Base-by-base conservation (phyloP, 2,113 vertebrate genomes). In the Alces alces region DNA sequence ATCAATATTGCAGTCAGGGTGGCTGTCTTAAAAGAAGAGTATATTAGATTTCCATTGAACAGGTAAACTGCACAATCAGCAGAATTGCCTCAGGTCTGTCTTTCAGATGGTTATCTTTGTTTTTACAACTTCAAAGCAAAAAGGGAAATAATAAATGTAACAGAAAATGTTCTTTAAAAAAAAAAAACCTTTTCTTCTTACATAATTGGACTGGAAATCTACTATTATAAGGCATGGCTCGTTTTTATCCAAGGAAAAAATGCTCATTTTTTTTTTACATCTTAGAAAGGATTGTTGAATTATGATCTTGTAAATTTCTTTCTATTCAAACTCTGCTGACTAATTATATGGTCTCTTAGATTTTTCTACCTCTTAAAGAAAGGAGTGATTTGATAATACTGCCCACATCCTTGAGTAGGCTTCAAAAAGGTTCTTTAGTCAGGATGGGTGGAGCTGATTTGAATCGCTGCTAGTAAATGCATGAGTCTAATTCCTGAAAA, bases 21-120 rank as follows among this genome's bases (percentile, higher is more conserved):
- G 61, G 9, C 27, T 47, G 33, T 89, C 64, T 84, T 36, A 43
- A 12, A 70, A 85, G 82, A 95, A 33, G 52, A 70, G 2, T 55
- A 78, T 91, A 91, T 96, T 57, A 79, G 92, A 95, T 92, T 98
- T 91, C 80, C 80, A 95, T 5, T 23, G 86, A 84, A 64, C 43
- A 0, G 2, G 16, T 36, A 93, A 97, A 83, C 7, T 11, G 88
- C 92, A 83, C 14, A 78, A 27, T 3, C 39, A 64, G 39, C 30
- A 86, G 60, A 97, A 70, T 21, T 52, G n/a, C 30, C n/a, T 79
- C 15, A 11, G 23, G 6, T 76, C 60, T 88, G 66, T n/a, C 43
- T 92, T 92, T 2, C 2, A 33, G 36, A 36, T 64, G 76, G 2
- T 47, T 92, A 15, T 33, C 76, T 86, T 92, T 97, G 82, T 16